phyloP scores from a whole-genome alignment of 2,797 vertebrate species.

The Mionectes olivaceus region DNA sequence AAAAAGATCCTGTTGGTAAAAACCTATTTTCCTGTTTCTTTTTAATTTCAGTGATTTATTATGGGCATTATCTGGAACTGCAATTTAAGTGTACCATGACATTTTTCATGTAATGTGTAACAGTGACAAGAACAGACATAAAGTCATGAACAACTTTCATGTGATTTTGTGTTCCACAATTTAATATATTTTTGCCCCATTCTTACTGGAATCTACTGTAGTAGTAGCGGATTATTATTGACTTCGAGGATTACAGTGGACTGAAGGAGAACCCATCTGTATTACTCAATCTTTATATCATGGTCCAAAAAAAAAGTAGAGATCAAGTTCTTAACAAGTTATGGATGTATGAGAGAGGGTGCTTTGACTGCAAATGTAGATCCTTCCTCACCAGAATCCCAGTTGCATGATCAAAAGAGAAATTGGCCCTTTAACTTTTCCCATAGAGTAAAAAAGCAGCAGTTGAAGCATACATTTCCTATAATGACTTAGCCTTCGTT shows the following conservation, averaged over 20 bases:
- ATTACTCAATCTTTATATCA: not conserved
- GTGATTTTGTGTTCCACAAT: not conserved
- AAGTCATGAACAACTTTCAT: not conserved
- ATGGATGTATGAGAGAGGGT: not conserved
- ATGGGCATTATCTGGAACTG: not conserved
- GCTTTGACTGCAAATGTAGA: not conserved
- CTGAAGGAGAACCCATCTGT: not conserved
- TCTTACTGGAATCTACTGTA: not conserved
- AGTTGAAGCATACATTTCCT: not conserved
- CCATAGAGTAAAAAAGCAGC: not conserved
- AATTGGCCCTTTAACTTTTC: not conserved
- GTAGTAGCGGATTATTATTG: not conserved
- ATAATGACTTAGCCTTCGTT: not conserved
- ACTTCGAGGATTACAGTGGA: not conserved
- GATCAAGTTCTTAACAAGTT: not conserved
- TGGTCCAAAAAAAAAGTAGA: not conserved
- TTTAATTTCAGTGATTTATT: not conserved
- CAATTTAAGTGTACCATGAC: not conserved
- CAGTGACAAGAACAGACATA: not conserved
- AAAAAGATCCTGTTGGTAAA: conserved; percentile 96
- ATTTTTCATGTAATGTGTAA: not conserved
- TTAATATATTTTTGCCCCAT: not conserved
- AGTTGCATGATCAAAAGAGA: not conserved
- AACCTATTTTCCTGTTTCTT: not conserved
- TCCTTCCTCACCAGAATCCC: not conserved